Evolutionary conservation across 64 coral and sea anemone genomes (phyloP), one percentile per base, ranked within the genome.

Genomic region (Dendronephthya gigantea): DNA sequence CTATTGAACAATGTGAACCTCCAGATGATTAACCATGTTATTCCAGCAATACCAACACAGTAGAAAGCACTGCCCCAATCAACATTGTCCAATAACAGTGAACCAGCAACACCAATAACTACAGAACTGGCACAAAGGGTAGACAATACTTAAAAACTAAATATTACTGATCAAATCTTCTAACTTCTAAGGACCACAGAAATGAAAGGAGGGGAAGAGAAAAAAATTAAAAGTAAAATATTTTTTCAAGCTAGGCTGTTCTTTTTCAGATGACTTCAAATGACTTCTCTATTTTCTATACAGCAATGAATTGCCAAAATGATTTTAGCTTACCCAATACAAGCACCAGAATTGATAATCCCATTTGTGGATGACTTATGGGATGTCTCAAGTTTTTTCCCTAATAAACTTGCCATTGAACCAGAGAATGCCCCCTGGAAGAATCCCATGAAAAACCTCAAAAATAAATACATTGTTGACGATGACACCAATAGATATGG

Each of bases 261-360:
- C n/a, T n/a, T n/a, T n/a, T n/a, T n/a, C n/a, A n/a, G n/a, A n/a
- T n/a, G n/a, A n/a, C n/a, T n/a, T n/a, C n/a, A n/a, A n/a, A n/a
- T n/a, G n/a, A n/a, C n/a, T n/a, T n/a, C n/a, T n/a, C n/a, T n/a
- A n/a, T n/a, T n/a, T n/a, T n/a, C n/a, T n/a, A n/a, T n/a, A n/a
- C n/a, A n/a, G n/a, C n/a, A n/a, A n/a, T n/a, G n/a, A n/a, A n/a
- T 45, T 45, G 11, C 41, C 41, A 45, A n/a, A n/a, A n/a, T 45
- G 4, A 11, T 11, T 45, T 11, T 11, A 79, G 37, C 72, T 79
- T 34, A 79, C 72, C 72, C 72, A 79, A 79, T 34, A 79, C 72
- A 79, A 35, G 72, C 72, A 29, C 72, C 72, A 79, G 72, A 79
- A 39, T 79, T 79, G 12, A 79, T 79, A 34, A 79, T 79, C 32